phyloP scores from a whole-genome alignment of 2,113 vertebrate genomes.

The Rhinichthys klamathensis region DNA sequence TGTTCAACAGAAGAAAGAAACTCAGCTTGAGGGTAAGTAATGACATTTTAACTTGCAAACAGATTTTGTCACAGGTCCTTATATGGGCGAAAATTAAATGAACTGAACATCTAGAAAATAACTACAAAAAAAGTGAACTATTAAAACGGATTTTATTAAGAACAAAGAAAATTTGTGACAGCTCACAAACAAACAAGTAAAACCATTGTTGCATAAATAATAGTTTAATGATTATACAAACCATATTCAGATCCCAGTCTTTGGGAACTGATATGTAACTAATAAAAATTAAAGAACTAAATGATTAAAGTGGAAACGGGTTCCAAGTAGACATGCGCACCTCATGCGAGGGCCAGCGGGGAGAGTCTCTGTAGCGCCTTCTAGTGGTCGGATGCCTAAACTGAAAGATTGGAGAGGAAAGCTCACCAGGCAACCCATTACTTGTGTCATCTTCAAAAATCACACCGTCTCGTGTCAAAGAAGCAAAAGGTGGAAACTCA shows the following conservation, averaged over 20 bases:
- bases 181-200: constrained; percentile 31
- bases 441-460: constrained; percentile 24
- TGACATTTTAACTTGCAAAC: no score
- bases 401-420: constrained; percentile 45
- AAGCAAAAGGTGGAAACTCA: background rate
- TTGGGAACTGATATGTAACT: background rate
- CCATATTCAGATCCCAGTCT: background rate
- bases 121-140: background rate
- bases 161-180: constrained; percentile 37
- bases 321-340: constrained; percentile 57
- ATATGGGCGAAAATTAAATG: background rate
- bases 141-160: constrained; percentile 48
- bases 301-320: constrained; percentile 44
- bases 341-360: constrained; percentile 59
- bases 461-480: constrained; percentile 22
- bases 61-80: no score
- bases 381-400: constrained; percentile 36
- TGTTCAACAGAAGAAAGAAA: no score
- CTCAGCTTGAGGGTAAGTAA: no score
- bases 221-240: background rate
- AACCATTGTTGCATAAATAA: constrained; percentile 3
- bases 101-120: background rate
- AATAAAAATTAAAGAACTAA: background rate
- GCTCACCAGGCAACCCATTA: constrained; percentile 25
- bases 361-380: constrained; percentile 62